These are phyloP conservation scores for Anabacerthia variegaticeps DNA, from an alignment of 2,797 vertebrate species.

Conservation along the genomic window DNA sequence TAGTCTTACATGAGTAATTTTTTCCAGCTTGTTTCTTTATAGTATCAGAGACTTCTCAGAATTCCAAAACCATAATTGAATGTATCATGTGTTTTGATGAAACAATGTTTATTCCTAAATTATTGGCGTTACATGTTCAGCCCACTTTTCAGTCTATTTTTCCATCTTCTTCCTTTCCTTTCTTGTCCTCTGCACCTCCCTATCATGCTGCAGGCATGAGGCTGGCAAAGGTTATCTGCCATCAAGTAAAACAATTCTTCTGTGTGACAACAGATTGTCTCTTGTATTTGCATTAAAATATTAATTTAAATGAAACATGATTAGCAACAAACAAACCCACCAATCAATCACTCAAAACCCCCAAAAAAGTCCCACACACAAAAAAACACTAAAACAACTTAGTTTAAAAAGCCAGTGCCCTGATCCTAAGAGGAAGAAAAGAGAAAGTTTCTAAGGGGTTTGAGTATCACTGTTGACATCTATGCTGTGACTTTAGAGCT, in stretches of 20 bases:
- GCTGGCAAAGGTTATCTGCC: not conserved
- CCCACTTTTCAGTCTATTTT: not conserved
- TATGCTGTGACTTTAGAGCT: not conserved
- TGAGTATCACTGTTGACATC: not conserved
- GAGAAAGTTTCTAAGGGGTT: not conserved
- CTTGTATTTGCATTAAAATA: not conserved
- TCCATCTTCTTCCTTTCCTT: not conserved
- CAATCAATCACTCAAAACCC: not conserved
- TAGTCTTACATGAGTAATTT: not conserved
- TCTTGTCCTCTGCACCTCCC: not conserved
- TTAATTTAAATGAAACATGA: not conserved
- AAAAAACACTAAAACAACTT: not conserved
- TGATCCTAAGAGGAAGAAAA: not conserved
- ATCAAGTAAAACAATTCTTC: not conserved
- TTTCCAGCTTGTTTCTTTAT: not conserved
- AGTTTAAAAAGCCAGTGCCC: not conserved
- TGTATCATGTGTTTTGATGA: not conserved
- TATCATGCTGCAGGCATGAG: not conserved
- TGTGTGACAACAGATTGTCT: not conserved
- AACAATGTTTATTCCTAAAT: not conserved
- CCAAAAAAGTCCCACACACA: not conserved
- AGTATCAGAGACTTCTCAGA: not conserved
- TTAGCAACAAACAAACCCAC: fast-evolving
- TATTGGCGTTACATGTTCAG: not conserved
- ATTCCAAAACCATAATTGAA: not conserved